phyloP scores from a whole-genome alignment of 1,140 invertebrate genomes.

The Aphaenogaster ashmeadi region DNA sequence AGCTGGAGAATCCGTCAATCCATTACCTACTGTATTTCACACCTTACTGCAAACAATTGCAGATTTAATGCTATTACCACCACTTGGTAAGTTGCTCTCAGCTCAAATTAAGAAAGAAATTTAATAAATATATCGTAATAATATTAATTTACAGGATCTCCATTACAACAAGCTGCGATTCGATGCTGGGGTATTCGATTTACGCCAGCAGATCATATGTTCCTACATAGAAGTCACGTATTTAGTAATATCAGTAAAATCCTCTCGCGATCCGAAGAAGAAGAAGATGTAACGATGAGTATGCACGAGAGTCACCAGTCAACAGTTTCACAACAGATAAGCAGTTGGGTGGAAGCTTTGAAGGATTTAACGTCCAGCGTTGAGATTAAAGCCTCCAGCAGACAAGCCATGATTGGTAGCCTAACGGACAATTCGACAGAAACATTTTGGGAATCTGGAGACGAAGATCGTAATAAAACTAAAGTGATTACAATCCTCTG shows the following conservation, averaged over 20 bases:
- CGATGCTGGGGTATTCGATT: conserved; percentile 97
- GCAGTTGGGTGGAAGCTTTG: conserved; percentile 89
- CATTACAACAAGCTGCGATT: conserved; percentile 96
- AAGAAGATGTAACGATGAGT: conserved; percentile 88
- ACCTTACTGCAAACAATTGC: conserved; percentile 96
- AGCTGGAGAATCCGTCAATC: conserved; percentile 93
- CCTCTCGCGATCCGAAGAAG: conserved; percentile 96
- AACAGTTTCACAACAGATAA: conserved; percentile 84
- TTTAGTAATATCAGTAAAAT: conserved; percentile 99
- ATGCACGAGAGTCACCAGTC: conserved; percentile 90
- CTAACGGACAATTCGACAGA: conserved; percentile 98
- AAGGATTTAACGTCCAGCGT: conserved; percentile 92
- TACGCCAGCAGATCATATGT: conserved; percentile 95
- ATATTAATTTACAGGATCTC: conserved; percentile 88
- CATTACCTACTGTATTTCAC: conserved; percentile 95
- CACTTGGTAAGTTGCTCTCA: conserved; percentile 87
- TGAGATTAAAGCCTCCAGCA: conserved; percentile 96
- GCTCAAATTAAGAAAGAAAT: background rate
- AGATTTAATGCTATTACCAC: conserved; percentile 96
- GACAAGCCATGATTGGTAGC: conserved; percentile 97
- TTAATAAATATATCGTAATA: conserved; percentile 12
- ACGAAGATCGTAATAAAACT: conserved; percentile 97
- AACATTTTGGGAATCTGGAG: conserved; percentile 99
- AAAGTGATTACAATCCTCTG: conserved; percentile 91
- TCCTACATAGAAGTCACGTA: conserved; percentile 97